phyloP scores from a whole-genome alignment of 2,113 vertebrate species.

The Carassius auratus region DNA sequence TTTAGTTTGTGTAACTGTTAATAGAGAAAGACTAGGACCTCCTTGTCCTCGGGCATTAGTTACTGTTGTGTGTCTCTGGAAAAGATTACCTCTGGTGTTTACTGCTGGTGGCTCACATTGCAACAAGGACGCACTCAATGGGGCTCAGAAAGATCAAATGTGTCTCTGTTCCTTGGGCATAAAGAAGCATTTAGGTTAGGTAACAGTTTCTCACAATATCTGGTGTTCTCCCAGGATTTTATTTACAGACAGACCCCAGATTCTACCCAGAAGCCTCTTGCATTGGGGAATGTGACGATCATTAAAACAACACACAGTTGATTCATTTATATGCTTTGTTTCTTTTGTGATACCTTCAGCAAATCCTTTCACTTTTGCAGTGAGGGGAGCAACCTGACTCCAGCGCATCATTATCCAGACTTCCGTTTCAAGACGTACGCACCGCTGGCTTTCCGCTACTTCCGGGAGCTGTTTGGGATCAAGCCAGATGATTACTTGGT shows the following conservation, averaged over 20 bases:
- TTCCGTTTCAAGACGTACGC: constrained; percentile 99
- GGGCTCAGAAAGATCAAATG: constrained; percentile 44
- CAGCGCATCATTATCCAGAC: constrained; percentile 97
- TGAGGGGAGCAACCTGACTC: constrained; percentile 97
- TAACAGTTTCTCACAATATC: constrained; percentile 40
- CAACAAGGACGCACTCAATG: constrained; percentile 41
- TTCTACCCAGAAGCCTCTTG: background rate
- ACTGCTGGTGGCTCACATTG: constrained; percentile 28
- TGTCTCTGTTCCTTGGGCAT: constrained; percentile 38
- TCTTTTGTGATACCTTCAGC: no score
- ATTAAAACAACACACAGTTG: background rate
- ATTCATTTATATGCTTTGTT: background rate
- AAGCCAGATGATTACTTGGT: constrained; percentile 99
- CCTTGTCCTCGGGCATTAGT: constrained; percentile 45
- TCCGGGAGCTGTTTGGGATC: constrained; percentile 98
- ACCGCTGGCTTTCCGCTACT: constrained; percentile 96
- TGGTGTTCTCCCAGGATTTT: constrained; percentile 23
- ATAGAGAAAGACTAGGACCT: constrained; percentile 17
- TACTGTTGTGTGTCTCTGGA: constrained; percentile 7
- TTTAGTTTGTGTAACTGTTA: no score
- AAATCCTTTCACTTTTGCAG: constrained; percentile 66
- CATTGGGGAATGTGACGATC: background rate
- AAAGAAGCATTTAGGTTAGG: constrained; percentile 30
- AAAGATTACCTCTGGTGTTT: constrained; percentile 35
- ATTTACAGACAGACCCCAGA: background rate